Conservation (phyloP, 2,113 vertebrate species). For the Xenopus laevis region DNA sequence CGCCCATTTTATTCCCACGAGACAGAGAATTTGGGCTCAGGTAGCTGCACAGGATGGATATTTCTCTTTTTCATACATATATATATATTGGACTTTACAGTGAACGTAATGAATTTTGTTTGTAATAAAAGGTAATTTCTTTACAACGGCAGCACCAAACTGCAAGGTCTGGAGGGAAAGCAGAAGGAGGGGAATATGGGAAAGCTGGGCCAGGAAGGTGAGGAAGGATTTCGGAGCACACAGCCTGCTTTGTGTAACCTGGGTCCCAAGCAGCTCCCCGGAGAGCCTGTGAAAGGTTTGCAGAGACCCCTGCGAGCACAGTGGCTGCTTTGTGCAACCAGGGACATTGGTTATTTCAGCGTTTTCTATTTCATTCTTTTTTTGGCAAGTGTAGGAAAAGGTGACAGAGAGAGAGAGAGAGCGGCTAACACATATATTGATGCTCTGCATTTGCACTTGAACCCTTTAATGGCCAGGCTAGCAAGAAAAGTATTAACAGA, state of each 20-base stretch:
- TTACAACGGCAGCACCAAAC: background rate
- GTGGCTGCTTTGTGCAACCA: background rate
- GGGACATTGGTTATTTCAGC: background rate
- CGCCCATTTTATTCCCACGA: conserved; percentile 18
- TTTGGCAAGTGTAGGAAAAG: background rate
- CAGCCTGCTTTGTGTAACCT: conserved; percentile 30
- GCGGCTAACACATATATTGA: no score
- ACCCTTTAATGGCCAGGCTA: no score
- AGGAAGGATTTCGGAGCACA: conserved; percentile 25
- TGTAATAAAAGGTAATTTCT: background rate
- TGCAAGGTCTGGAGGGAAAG: conserved; percentile 6
- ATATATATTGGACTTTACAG: background rate
- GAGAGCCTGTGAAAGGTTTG: conserved; percentile 12
- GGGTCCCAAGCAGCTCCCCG: conserved; percentile 12
- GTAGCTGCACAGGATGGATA: background rate
- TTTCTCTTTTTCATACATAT: background rate
- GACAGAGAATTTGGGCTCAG: background rate
- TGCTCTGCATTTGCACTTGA: no score
- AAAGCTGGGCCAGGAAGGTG: conserved; percentile 21
- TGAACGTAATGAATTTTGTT: background rate
- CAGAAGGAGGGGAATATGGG: background rate
- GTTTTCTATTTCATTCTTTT: conserved; percentile 2
- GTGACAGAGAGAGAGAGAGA: background rate
- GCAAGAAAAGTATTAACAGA: no score
- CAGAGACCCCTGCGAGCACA: conserved; percentile 27